Evolutionary conservation across 2,797 vertebrate genomes (phyloP), one percentile per base, ranked within the genome.

Genomic region (Gobio occitaniae): DNA sequence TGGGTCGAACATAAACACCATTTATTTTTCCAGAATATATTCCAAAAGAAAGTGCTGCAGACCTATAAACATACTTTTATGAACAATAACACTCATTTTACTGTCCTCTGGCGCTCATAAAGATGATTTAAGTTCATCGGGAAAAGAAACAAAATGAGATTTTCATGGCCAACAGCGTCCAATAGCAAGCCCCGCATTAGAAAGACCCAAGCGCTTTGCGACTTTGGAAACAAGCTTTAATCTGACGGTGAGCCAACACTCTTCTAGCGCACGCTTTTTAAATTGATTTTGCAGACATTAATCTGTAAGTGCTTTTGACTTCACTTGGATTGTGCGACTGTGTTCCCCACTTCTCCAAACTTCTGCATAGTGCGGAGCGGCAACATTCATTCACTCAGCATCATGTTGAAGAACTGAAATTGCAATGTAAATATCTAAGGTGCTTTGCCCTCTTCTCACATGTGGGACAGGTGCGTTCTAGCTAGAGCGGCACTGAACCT

Each of bases 401-500:
- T 91, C 90, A 91, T 86, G 89, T 92, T 93, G 90, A 66, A 68
- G 66, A 89, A 83, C 89, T 87, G 88, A 83, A 91, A 89, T 88
- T 89, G 89, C 90, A 91, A 90, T 91, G 90, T 44, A 78, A 77
- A 87, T 76, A 82, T 88, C 83, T 86, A 89, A 78, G 85, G 80
- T 82, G 88, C 86, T 70, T 84, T 52, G 61, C 68, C 59, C 59
- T 84, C 82, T 74, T 61, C 72, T 29, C 69, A 79, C 38, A 44
- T 54, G 77, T 56, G 81, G 75, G 69, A 36, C 56, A 15, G 29
- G 63, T 32, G 63, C 29, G 54, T 84, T 92, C 96, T 99, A 99
- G 96, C 97, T 99, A 88, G 98, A 97, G 92, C 97, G 96, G 93
- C 98, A 99, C 91, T 99, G 98, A 80, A 99, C 97, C 92, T 99